A percentile compares a stretch with the other conserved stretches of the same genome.
Conservation (phyloP, 2,113 vertebrate genomes). For the Heteronetta atricapilla region DNA sequence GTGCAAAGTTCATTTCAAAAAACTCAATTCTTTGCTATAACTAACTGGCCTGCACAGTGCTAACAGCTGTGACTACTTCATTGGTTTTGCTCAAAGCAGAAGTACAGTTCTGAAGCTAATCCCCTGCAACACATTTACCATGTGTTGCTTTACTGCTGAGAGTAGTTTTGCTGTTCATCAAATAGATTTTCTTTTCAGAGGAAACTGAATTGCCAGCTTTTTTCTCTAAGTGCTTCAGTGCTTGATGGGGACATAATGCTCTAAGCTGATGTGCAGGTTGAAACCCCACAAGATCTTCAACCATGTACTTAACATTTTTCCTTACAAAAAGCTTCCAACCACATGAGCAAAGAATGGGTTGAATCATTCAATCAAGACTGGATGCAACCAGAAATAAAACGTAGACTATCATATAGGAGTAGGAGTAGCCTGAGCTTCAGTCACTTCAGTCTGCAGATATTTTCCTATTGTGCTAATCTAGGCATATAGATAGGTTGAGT, state of each 20-base stretch:
- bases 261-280: not conserved
- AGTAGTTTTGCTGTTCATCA: not conserved
- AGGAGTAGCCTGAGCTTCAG: not conserved
- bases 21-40: not conserved
- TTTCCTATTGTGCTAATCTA: not conserved
- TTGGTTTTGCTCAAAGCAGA: not conserved
- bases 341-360: not conserved
- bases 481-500: not conserved
- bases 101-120: not conserved
- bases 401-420: not conserved
- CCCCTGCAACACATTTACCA: not conserved
- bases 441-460: not conserved
- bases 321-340: not conserved
- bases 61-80: not conserved
- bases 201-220: not conserved
- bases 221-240: not conserved
- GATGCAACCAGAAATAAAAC: not conserved
- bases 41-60: not conserved
- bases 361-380: not conserved
- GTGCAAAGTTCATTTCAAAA: too few relatives aligned
- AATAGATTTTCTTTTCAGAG: not conserved
- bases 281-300: not conserved
- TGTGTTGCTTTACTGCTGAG: not conserved
- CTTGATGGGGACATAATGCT: not conserved
- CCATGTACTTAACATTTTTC: not conserved